A percentile compares a stretch with the other conserved stretches of the same genome.
These are phyloP conservation scores for Amphiduros pacificus DNA, from an alignment of 2,888 invertebrate species.

Conservation along the genomic window DNA sequence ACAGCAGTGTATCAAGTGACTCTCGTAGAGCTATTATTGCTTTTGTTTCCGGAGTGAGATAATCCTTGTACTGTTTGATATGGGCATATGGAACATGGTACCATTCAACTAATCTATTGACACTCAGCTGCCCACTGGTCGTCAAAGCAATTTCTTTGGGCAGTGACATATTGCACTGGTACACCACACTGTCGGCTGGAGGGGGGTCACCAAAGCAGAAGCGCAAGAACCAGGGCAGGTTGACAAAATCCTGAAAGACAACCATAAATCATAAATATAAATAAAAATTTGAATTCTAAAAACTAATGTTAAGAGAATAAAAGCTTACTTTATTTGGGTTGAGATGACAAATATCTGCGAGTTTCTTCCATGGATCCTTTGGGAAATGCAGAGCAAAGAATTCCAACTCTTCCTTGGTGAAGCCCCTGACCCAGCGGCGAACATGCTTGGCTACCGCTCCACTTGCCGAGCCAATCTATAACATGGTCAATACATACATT, in stretches of 20 bases:
- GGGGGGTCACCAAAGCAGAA: slow-evolving; percentile 51
- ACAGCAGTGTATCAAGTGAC: slow-evolving; percentile 53
- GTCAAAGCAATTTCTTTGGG: too few relatives aligned
- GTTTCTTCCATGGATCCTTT: slow-evolving; percentile 54
- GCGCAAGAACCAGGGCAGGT: slow-evolving; percentile 54
- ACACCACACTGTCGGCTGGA: slow-evolving; percentile 45
- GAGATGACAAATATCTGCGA: slow-evolving; percentile 58
- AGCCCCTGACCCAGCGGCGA: slow-evolving; percentile 44
- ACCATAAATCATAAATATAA: too few relatives aligned
- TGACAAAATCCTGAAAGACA: slow-evolving; percentile 55
- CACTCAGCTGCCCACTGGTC: too few relatives aligned
- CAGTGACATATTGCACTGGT: too few relatives aligned
- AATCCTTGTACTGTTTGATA: slow-evolving; percentile 37
- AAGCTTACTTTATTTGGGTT: slow-evolving; percentile 51
- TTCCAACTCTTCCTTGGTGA: slow-evolving; percentile 51
- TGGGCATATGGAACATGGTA: slow-evolving; percentile 51
- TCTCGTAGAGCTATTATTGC: slow-evolving; percentile 45
- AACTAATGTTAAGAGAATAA: too few relatives aligned
- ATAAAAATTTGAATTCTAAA: too few relatives aligned
- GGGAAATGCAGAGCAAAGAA: slow-evolving; percentile 56
- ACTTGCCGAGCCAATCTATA: too few relatives aligned
- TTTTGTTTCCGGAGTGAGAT: slow-evolving; percentile 49
- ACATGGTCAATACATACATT: too few relatives aligned
- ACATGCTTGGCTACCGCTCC: too few relatives aligned
- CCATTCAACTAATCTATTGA: slow-evolving; percentile 48